These are phyloP conservation scores for Candoia aspera DNA, from an alignment of 2,113 vertebrate genomes.

Conservation along the genomic window DNA sequence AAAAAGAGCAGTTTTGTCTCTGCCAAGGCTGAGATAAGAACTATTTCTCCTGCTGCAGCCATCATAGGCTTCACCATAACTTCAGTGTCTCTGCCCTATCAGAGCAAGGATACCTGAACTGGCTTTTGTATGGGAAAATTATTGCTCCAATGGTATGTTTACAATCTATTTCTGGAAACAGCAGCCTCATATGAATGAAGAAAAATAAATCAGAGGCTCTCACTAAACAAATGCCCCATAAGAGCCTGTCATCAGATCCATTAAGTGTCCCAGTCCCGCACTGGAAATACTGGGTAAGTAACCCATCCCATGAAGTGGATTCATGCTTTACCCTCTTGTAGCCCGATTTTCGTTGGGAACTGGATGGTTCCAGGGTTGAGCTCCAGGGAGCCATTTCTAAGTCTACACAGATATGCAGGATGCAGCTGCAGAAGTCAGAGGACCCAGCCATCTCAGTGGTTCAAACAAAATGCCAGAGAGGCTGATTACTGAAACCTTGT, in stretches of 20 bases:
- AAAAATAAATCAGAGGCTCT: not conserved
- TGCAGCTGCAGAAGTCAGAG: not conserved
- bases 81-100: not conserved
- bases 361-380: not conserved
- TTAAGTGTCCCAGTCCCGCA: not conserved
- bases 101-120: conserved; percentile 11
- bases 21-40: not conserved
- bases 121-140: not conserved
- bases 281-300: no score
- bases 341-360: not conserved
- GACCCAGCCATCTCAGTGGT: not conserved
- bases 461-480: not conserved
- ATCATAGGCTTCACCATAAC: not conserved
- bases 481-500: not conserved
- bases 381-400: not conserved
- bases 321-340: not conserved
- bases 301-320: not conserved
- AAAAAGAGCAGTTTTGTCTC: conserved; percentile 10
- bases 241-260: not conserved
- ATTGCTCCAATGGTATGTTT: not conserved
- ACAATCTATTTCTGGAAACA: not conserved
- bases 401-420: not conserved
- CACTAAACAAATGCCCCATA: not conserved
- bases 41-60: not conserved
- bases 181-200: not conserved